Conservation (phyloP, 2,888 invertebrate genomes). For the Nomada fabriciana region DNA sequence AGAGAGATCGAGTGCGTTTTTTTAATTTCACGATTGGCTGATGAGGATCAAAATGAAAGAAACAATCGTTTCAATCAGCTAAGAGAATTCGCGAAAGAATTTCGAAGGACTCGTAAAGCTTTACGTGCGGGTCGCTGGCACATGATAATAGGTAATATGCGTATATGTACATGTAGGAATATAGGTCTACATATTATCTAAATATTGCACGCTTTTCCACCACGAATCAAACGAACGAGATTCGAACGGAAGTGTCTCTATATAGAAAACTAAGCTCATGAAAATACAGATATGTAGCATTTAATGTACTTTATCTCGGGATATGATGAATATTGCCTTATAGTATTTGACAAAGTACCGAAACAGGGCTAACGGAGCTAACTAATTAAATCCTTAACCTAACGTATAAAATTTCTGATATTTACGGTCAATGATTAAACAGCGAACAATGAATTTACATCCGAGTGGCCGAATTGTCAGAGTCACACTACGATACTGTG, state of each 20-base stretch:
- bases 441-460: conserved; percentile 8
- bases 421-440: conserved; percentile 22
- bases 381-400: conserved; percentile 22
- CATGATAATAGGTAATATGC: conserved; percentile 48
- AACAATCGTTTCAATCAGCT: neutral
- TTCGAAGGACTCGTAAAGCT: conserved; percentile 46
- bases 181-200: conserved; percentile 60
- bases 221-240: conserved; percentile 61
- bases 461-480: no score
- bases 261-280: conserved; percentile 78
- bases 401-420: conserved; percentile 52
- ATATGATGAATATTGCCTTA: conserved; percentile 58
- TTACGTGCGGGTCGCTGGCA: conserved; percentile 59
- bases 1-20: neutral
- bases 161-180: conserved; percentile 61
- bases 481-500: no score
- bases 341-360: conserved; percentile 53
- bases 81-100: neutral
- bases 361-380: conserved; percentile 29
- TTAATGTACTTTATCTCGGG: conserved; percentile 52
- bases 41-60: neutral
- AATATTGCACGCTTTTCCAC: conserved; percentile 67
- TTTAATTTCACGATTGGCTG: neutral
- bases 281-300: conserved; percentile 80
- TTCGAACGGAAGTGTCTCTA: conserved; percentile 62